phyloP scores from a whole-genome alignment of 2,888 invertebrate genomes.

The Romanomermis culicivorax region DNA sequence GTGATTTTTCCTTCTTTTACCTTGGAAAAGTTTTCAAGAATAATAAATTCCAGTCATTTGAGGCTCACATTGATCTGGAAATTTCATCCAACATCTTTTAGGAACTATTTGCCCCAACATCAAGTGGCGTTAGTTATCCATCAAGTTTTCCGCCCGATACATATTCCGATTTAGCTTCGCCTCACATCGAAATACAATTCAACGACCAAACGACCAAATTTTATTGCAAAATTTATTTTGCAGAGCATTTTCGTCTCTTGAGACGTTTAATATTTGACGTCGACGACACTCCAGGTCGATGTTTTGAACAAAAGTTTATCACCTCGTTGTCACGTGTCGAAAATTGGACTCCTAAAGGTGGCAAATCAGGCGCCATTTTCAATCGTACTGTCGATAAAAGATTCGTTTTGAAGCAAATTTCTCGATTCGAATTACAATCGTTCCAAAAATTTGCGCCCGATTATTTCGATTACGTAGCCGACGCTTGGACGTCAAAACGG shows the following conservation, averaged over 20 bases:
- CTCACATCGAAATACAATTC: constrained; percentile 35
- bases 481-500: constrained; percentile 24
- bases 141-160: too few species aligned
- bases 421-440: constrained; percentile 63
- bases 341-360: constrained; percentile 80
- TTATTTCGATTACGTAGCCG: constrained; percentile 67
- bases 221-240: constrained; percentile 56
- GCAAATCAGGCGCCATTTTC: constrained; percentile 89
- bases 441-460: constrained; percentile 82
- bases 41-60: too few species aligned
- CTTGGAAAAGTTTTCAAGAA: too few species aligned
- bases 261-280: constrained; percentile 33
- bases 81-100: too few species aligned
- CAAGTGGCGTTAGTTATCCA: too few species aligned
- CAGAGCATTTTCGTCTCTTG: constrained; percentile 65
- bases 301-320: constrained; percentile 43
- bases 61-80: too few species aligned
- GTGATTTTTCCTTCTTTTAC: too few species aligned
- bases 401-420: constrained; percentile 86
- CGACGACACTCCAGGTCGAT: constrained; percentile 12
- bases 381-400: constrained; percentile 47
- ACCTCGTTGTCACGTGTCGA: constrained; percentile 61
- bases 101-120: too few species aligned
- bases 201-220: constrained; percentile 51
- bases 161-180: too few species aligned